Conservation (phyloP, 2,797 vertebrate species). For the Eulemur albifrons region DNA sequence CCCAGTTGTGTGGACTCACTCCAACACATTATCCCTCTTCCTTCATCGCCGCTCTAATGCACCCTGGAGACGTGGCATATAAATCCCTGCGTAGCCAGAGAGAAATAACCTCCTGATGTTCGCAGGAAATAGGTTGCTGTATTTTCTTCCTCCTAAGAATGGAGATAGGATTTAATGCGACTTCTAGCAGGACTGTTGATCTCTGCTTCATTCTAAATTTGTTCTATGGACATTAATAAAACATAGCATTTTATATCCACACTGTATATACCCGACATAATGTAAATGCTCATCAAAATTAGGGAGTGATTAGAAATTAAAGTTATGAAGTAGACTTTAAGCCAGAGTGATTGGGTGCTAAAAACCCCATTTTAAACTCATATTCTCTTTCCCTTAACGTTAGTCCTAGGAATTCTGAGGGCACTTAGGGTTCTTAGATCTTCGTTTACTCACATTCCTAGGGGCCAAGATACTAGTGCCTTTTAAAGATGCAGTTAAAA, state of each 20-base stretch:
- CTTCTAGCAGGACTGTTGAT: background rate
- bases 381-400: background rate
- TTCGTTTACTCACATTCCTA: background rate
- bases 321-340: background rate
- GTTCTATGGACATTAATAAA: background rate
- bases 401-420: background rate
- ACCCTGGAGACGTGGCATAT: background rate
- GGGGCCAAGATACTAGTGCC: background rate
- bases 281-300: background rate
- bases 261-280: background rate
- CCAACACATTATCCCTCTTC: background rate
- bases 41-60: background rate
- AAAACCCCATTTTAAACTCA: background rate
- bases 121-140: background rate
- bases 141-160: background rate
- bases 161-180: background rate
- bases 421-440: background rate
- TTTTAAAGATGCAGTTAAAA: background rate
- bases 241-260: background rate
- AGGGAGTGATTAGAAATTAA: background rate
- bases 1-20: background rate
- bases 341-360: background rate
- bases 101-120: background rate
- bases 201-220: background rate
- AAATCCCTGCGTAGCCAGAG: background rate